Evolutionary conservation across 2,888 invertebrate species (phyloP).

Genomic region (Ceratothoa steindachneri): DNA sequence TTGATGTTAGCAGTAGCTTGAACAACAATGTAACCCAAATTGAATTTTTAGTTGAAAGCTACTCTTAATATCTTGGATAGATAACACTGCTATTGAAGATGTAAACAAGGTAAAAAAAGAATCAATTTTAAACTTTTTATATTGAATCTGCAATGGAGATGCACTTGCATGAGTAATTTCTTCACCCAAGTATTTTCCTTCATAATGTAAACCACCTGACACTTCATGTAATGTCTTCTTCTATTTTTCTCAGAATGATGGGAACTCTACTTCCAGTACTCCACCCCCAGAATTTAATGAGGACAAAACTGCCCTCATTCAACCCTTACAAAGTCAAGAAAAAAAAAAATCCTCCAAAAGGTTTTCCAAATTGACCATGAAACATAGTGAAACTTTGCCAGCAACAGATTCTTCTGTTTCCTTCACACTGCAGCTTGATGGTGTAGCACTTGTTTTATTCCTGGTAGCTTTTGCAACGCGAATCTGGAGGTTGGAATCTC

Average conservation of each 20-base stretch:
- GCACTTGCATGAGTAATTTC: no score
- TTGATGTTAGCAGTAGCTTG: no score
- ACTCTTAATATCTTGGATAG: no score
- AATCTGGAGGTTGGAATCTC: slow-evolving; percentile 77
- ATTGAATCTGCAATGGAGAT: no score
- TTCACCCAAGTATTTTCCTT: no score
- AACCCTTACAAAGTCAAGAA: background rate
- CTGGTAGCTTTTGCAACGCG: slow-evolving; percentile 68
- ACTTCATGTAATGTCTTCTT: no score
- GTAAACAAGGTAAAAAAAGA: no score
- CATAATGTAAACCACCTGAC: no score
- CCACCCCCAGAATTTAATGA: slow-evolving; percentile 40
- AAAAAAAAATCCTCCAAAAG: background rate
- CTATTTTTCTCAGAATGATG: slow-evolving; percentile 50
- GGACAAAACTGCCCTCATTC: slow-evolving; percentile 1
- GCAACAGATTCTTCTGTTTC: slow-evolving; percentile 4
- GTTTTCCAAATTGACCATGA: background rate
- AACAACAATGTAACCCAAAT: no score
- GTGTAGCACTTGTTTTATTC: slow-evolving; percentile 69
- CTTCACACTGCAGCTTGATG: slow-evolving; percentile 65
- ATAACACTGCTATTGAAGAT: no score
- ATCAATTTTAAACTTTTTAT: no score
- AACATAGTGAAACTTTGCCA: background rate
- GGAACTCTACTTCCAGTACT: slow-evolving; percentile 49
- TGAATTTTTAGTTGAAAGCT: no score